These are phyloP conservation scores for Tachina grossa DNA, from an alignment of 2,888 invertebrate genomes.

Conservation along the genomic window DNA sequence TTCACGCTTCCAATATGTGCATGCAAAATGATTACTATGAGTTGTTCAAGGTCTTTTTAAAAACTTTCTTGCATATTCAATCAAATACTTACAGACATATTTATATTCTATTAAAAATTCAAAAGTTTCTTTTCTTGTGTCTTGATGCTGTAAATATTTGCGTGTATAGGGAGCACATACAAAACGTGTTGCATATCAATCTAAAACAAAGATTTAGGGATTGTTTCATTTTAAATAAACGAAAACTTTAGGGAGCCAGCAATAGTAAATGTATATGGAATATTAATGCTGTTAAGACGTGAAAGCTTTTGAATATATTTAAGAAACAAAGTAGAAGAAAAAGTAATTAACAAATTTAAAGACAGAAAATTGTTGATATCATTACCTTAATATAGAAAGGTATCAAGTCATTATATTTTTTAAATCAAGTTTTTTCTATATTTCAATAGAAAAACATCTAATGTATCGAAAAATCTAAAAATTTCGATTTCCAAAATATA, in stretches of 20 bases:
- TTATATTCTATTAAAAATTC: background rate
- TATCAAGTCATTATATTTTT: no score
- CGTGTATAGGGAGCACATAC: conserved; percentile 21
- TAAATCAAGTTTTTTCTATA: no score
- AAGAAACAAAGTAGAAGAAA: no score
- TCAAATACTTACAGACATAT: no score
- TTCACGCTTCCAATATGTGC: background rate
- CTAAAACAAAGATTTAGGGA: conserved; percentile 54
- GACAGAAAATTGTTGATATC: no score
- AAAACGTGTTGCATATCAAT: conserved; percentile 64
- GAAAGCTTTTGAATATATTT: no score
- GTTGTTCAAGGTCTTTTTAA: background rate
- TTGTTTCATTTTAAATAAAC: conserved; percentile 21
- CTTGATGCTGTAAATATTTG: conserved; percentile 5
- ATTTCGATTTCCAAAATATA: no score
- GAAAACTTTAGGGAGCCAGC: background rate
- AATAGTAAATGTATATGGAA: background rate
- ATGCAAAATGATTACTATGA: background rate
- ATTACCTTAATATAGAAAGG: no score
- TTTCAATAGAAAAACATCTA: no score
- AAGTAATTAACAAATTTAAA: no score
- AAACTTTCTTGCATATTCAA: background rate
- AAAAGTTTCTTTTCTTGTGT: background rate
- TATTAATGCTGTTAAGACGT: conserved; percentile 7
- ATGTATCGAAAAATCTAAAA: no score